phyloP scores from a whole-genome alignment of 2,113 vertebrate species.

The Elanoides forficatus region DNA sequence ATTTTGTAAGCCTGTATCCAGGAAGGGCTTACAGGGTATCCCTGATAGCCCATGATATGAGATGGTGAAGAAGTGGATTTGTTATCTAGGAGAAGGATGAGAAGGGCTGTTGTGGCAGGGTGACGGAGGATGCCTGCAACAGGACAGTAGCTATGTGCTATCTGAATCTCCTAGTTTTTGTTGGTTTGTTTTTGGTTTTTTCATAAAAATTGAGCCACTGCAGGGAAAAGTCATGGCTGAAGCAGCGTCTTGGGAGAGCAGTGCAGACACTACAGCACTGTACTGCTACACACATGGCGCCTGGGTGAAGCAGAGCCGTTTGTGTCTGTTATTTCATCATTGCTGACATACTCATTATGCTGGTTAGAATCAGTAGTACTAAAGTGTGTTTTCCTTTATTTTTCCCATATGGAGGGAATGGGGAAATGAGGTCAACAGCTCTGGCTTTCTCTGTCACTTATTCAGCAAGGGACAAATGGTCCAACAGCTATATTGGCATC shows the following conservation, averaged over 20 bases:
- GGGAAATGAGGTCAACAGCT: constrained; percentile 26
- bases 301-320: neutral
- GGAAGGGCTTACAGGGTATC: neutral
- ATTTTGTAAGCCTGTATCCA: neutral
- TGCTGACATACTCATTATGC: neutral
- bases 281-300: neutral
- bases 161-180: neutral
- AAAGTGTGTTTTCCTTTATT: neutral
- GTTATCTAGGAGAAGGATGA: neutral
- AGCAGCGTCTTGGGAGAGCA: neutral
- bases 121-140: neutral
- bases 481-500: neutral
- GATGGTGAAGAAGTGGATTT: neutral
- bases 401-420: neutral
- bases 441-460: neutral
- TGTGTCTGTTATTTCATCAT: neutral
- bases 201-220: neutral
- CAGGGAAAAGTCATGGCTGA: neutral
- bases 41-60: neutral
- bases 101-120: neutral
- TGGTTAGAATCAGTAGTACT: neutral
- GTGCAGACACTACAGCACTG: neutral
- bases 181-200: neutral
- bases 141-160: neutral
- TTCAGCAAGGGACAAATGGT: neutral